Percentiles rank a stretch among this genome's conserved stretches.
phyloP scores from a whole-genome alignment of 2,113 vertebrate genomes.

The Camelus bactrianus region DNA sequence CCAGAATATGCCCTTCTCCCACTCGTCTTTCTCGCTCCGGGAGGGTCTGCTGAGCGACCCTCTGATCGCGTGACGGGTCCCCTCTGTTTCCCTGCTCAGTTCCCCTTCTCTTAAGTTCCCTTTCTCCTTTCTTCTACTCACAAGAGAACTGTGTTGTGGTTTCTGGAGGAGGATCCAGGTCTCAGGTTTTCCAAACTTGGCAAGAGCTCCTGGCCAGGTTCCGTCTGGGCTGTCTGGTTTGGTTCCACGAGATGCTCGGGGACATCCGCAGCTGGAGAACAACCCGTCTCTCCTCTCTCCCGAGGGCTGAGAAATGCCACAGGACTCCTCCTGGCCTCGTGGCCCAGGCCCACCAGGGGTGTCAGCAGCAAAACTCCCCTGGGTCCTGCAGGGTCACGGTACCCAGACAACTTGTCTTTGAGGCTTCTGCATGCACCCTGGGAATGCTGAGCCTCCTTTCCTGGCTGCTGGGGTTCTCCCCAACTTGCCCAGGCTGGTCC shows the following conservation, averaged over 20 bases:
- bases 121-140: not conserved
- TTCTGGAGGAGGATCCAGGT: not conserved
- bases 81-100: not conserved
- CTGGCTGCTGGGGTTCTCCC: not conserved
- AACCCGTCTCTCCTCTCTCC: not conserved
- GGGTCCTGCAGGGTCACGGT: not conserved
- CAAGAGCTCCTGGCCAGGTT: not conserved
- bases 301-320: not conserved
- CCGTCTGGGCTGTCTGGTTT: not conserved
- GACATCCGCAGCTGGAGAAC: not conserved
- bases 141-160: not conserved
- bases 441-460: not conserved
- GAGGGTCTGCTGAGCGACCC: not conserved
- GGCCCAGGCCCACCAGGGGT: not conserved
- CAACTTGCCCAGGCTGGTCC: not conserved
- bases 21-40: not conserved
- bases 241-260: not conserved
- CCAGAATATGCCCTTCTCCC: not conserved
- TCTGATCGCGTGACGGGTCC: not conserved
- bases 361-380: not conserved
- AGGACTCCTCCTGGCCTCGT: not conserved
- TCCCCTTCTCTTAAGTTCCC: not conserved
- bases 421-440: not conserved
- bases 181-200: slow-evolving; percentile 41
- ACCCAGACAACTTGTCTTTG: not conserved